Evolutionary conservation across 2,797 vertebrate species (phyloP).

Genomic region (Fratercula arctica): DNA sequence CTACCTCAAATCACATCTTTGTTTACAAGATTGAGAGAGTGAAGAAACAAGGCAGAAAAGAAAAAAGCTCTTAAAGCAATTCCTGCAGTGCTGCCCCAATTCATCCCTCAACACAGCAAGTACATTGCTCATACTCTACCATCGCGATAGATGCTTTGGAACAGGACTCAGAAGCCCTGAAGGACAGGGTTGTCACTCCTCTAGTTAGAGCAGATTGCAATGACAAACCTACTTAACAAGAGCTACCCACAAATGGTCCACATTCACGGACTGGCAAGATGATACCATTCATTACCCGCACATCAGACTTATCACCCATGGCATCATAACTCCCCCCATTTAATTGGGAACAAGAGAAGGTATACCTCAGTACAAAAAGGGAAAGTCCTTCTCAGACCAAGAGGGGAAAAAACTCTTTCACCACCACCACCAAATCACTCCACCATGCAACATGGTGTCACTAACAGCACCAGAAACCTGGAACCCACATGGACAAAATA

Average conservation of each 20-base stretch:
- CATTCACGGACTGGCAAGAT: not conserved
- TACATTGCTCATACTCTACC: not conserved
- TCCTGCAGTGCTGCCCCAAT: not conserved
- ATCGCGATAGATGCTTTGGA: not conserved
- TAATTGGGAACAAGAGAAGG: not conserved
- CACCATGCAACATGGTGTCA: too few species aligned
- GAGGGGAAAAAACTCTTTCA: not conserved
- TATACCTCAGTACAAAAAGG: not conserved
- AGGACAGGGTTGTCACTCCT: not conserved
- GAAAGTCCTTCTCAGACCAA: not conserved
- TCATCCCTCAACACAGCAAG: not conserved
- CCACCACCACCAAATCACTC: fast-evolving
- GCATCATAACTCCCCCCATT: not conserved
- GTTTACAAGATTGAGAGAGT: not conserved
- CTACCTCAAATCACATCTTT: not conserved
- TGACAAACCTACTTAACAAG: not conserved
- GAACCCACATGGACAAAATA: fast-evolving
- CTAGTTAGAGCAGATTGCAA: not conserved
- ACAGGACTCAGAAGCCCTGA: not conserved
- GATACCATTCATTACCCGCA: too few species aligned
- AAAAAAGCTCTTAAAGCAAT: not conserved
- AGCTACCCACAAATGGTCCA: not conserved
- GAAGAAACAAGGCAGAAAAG: not conserved
- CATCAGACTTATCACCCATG: too few species aligned
- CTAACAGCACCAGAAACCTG: not conserved